phyloP scores from a whole-genome alignment of 1,140 invertebrate genomes.

The Drosophila tsacasi region DNA sequence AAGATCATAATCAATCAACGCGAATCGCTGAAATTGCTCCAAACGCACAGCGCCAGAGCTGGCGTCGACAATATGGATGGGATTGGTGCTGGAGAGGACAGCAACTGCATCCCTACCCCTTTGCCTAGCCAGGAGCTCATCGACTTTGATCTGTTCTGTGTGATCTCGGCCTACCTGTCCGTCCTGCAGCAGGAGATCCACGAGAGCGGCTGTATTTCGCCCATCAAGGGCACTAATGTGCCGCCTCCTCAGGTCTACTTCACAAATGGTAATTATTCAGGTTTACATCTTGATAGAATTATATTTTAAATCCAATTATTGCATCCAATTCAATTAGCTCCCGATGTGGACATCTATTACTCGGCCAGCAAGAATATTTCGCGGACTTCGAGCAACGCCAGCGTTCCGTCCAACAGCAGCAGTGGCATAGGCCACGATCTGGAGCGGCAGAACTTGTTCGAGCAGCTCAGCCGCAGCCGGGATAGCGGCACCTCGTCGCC shows the following conservation, averaged over 20 bases:
- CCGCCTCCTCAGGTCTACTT: conserved; percentile 84
- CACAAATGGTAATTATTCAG: conserved; percentile 63
- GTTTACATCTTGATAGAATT: accelerated
- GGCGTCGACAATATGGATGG: conserved; percentile 18
- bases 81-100: not conserved
- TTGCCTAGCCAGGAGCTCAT: conserved; percentile 62
- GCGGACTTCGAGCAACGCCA: conserved; percentile 82
- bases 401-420: conserved; percentile 79
- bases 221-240: conserved; percentile 85
- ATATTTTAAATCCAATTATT: not conserved
- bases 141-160: conserved; percentile 84
- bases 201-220: conserved; percentile 84
- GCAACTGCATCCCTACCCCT: conserved; percentile 20
- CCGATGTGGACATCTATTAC: conserved; percentile 77
- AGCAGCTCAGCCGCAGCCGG: conserved; percentile 69
- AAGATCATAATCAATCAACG: conserved; percentile 83
- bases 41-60: conserved; percentile 58
- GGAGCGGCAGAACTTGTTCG: conserved; percentile 63
- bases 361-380: conserved; percentile 80
- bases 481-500: conserved; percentile 85
- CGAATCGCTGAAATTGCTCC: conserved; percentile 76
- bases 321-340: conserved; percentile 34
- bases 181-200: conserved; percentile 84
- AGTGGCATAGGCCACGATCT: conserved; percentile 69
- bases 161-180: conserved; percentile 83